Evolutionary conservation across 2,797 vertebrate genomes (phyloP), one percentile per base, ranked within the genome.

Genomic region (Thunnus albacares): DNA sequence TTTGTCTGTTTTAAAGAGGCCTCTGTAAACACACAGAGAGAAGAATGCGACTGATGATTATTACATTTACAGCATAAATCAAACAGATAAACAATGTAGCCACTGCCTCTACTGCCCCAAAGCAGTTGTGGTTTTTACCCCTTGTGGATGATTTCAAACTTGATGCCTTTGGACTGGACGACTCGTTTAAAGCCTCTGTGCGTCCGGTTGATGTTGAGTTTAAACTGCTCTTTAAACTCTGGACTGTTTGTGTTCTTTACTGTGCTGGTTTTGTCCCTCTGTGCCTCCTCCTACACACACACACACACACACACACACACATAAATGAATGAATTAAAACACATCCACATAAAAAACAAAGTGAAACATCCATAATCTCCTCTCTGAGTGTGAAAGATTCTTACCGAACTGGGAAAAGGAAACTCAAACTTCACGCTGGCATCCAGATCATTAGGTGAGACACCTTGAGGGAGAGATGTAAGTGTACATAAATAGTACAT

Each of bases 341-440:
- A 66, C 35, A 79, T 74, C 20, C 1, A 10, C 14, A 74, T 35
- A 65, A 5, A 24, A 45, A 67, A 15, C 43, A n/a, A n/a, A 80
- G 15, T 15, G 4, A 62, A 70, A 59, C 10, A 4, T 57, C 41
- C 1, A 51, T 26, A 67, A 63, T 45, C 43, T 30, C 2, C 15
- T 61, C 18, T 33, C 3, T 3, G 41, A 66, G 70, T 18, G 33
- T 52, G 62, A 77, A 69, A 72, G 38, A 59, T 41, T 82, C 91
- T 81, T 92, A 98, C 97, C 89, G 86, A 79, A n/a, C 94, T 97
- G 83, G 97, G 97, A 65, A 97, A 98, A 8, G 96, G 96, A 91
- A 98, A 98, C 82, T 98, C 97, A 74, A 98, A 98, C 58, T 96
- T 97, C 69, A 98, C 96, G 9, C 97, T 97, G 60, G 97, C 92